A percentile compares a stretch with the other conserved stretches of the same genome.
Conservation (phyloP, 2,113 vertebrate species). For the Phalacrocorax pelagicus region DNA sequence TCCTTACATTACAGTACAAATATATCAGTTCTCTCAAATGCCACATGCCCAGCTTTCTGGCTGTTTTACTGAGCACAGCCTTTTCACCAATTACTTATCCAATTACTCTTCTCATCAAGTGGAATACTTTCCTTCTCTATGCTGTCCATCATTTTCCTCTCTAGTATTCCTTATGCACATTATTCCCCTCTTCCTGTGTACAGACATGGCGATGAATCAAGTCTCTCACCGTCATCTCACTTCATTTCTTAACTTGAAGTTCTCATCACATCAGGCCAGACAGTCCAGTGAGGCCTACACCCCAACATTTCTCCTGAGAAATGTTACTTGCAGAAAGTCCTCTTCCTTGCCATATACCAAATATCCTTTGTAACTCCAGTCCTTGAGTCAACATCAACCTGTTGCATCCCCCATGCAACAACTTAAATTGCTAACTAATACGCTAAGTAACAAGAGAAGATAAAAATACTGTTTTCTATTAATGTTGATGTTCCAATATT, state of each 20-base stretch:
- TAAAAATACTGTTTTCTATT: neutral
- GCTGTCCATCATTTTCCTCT: neutral
- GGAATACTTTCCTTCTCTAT: neutral
- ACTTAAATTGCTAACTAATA: neutral
- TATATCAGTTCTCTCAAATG: neutral
- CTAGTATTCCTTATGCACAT: neutral
- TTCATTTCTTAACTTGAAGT: neutral
- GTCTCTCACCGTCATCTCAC: neutral
- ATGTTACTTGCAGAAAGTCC: neutral
- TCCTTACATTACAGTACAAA: neutral
- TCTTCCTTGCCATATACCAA: neutral
- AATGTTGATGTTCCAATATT: neutral
- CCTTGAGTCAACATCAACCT: neutral
- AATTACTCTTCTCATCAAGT: conserved; percentile 5
- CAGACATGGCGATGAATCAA: neutral
- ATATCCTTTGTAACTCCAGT: neutral
- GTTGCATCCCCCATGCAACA: neutral
- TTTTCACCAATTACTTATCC: conserved; percentile 47
- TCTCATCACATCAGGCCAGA: neutral
- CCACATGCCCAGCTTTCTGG: conserved; percentile 38
- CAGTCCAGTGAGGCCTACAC: neutral
- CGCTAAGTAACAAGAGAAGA: neutral
- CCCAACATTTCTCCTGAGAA: neutral
- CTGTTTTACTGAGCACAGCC: neutral
- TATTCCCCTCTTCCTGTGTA: neutral